Base-by-base conservation (phyloP, 1,140 invertebrate genomes). In the Mercenaria mercenaria region DNA sequence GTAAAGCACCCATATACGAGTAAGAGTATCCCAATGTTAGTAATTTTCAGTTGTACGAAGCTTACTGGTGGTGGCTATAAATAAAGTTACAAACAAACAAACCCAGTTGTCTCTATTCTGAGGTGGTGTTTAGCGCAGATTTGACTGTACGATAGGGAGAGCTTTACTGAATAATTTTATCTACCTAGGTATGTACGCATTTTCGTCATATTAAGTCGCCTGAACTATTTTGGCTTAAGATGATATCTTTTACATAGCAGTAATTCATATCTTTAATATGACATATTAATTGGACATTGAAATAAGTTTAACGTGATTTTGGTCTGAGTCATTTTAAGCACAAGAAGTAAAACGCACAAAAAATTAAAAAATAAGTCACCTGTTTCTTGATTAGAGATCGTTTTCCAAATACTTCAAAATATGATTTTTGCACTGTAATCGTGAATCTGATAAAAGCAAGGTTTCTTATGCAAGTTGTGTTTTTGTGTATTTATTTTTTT, bases 221-320 rank as follows among this genome's bases (percentile, higher is more conserved):
- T 64, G 10, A 64, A 26, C n/a, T 23, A 56, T 29, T 29, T n/a
- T 29, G 59, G 59, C 26, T 64, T 64, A 4, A 29, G 76, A 52
- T 79, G 76, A 79, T 79, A 79, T 56, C 37, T 6, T 29, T 3
- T 79, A 2, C 26, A 29, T 29, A 8, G 18, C 32, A 34, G n/a
- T 79, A 79, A 79, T 47, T 79, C 43, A 79, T 56, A 34, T 79
- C 76, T 79, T 79, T 79, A 79, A 82, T 64, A 67, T 82, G 80
- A 82, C 80, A 82, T 82, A 82, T 41, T 82, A 82, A 82, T 82
- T 82, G 80, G 56, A 20, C 29, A 13, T 47, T 52, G 26, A 52
- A 41, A 50, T 23, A 29, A 52, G 29, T 79, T 29, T 23, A 56
- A 79, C 4, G 76, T 34, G 47, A 4, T 39, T 74, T 2, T 74